Evolutionary conservation across 2,113 vertebrate species (phyloP).

Genomic region (Condylura cristata): DNA sequence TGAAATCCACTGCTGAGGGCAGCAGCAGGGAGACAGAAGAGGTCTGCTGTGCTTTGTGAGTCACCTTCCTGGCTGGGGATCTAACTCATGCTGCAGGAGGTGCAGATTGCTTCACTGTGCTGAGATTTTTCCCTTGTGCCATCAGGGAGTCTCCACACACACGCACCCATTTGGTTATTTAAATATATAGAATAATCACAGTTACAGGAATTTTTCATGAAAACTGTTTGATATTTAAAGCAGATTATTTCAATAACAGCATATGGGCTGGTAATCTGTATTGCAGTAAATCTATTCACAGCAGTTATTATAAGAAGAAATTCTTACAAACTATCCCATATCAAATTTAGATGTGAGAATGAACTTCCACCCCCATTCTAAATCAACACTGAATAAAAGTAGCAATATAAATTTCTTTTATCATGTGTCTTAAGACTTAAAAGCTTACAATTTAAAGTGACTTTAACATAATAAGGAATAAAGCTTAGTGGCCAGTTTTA

Average conservation of each 20-base stretch:
- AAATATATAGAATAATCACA: slow-evolving; percentile 9
- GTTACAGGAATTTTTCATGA: background rate
- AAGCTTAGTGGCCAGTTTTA: background rate
- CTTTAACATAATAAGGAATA: background rate
- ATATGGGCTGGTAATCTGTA: background rate
- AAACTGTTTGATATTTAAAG: slow-evolving; percentile 33
- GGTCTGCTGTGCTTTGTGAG: no score
- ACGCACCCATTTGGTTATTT: no score
- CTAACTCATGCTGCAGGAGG: no score
- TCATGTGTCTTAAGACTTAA: slow-evolving; percentile 25
- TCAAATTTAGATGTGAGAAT: slow-evolving; percentile 6
- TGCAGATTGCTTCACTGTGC: no score
- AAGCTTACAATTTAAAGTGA: slow-evolving; percentile 11
- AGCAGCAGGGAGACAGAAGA: no score
- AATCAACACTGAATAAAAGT: slow-evolving; percentile 15
- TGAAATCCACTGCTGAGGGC: no score
- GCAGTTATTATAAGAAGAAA: background rate
- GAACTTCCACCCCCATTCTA: background rate
- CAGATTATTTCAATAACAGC: slow-evolving; percentile 11
- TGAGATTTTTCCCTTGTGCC: no score
- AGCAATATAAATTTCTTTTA: background rate
- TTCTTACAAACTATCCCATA: background rate
- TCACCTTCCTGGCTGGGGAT: no score
- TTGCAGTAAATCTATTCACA: background rate
- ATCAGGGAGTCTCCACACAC: no score